A percentile compares a stretch with the other conserved stretches of the same genome.
These are phyloP conservation scores for Grapholita molesta DNA, from an alignment of 1,140 invertebrate genomes.

Conservation along the genomic window DNA sequence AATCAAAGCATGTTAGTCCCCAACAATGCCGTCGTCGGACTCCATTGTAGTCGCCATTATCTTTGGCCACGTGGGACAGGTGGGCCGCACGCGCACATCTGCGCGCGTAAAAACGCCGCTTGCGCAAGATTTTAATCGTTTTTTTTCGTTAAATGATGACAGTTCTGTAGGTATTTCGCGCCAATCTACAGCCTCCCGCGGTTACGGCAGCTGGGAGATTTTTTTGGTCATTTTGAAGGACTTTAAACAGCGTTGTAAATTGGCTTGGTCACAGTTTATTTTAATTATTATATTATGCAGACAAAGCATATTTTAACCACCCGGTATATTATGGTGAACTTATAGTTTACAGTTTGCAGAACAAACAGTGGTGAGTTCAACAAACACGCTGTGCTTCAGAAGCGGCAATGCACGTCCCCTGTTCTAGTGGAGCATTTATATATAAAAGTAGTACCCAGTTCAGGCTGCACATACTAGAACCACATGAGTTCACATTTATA, in stretches of 20 bases:
- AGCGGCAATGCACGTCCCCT: too few species aligned
- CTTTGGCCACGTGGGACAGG: constrained; percentile 70
- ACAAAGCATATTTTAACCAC: too few species aligned
- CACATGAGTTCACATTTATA: too few species aligned
- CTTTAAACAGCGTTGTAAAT: constrained; percentile 23
- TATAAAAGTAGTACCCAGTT: too few species aligned
- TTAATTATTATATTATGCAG: not conserved
- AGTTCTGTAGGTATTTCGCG: constrained; percentile 60
- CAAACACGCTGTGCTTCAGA: too few species aligned
- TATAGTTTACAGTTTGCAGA: too few species aligned
- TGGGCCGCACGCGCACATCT: constrained; percentile 69
- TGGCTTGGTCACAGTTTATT: not conserved
- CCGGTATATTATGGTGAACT: too few species aligned
- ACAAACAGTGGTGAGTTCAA: too few species aligned
- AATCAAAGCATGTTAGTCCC: constrained; percentile 51
- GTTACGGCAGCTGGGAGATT: constrained; percentile 40
- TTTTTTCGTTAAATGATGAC: constrained; percentile 60
- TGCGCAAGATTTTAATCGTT: constrained; percentile 71
- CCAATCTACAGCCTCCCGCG: constrained; percentile 43
- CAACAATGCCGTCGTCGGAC: constrained; percentile 54
- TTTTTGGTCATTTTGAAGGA: constrained; percentile 11
- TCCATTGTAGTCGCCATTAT: constrained; percentile 53
- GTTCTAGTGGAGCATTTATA: too few species aligned
- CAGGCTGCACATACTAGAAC: too few species aligned
- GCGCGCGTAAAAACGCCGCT: constrained; percentile 52